phyloP scores from a whole-genome alignment of 2,797 vertebrate genomes.

The Allobates femoralis region DNA sequence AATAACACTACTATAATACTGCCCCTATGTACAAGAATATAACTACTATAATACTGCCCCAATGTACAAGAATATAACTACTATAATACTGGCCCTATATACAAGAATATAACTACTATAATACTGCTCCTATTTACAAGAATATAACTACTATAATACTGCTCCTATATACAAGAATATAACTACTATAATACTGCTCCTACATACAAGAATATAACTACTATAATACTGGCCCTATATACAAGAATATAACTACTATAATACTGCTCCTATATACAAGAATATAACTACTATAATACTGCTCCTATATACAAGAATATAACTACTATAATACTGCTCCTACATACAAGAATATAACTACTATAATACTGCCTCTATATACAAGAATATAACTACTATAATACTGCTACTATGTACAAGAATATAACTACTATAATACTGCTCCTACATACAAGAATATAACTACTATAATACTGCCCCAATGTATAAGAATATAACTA shows the following conservation, averaged over 20 bases:
- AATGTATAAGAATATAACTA: slow-evolving; percentile 4
- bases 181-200: too few relatives aligned
- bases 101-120: too few relatives aligned
- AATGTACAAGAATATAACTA: too few relatives aligned
- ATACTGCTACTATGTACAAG: background rate
- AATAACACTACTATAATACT: too few relatives aligned
- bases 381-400: slow-evolving; percentile 20
- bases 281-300: slow-evolving; percentile 7
- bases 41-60: too few relatives aligned
- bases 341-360: slow-evolving; percentile 14
- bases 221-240: too few relatives aligned
- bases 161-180: too few relatives aligned
- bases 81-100: too few relatives aligned
- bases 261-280: background rate
- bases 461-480: slow-evolving; percentile 11
- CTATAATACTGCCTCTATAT: background rate
- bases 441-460: background rate
- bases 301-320: background rate
- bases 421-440: slow-evolving; percentile 15
- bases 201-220: too few relatives aligned
- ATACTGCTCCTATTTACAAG: background rate
- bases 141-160: background rate
- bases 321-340: too few relatives aligned
- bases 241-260: background rate
- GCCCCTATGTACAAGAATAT: too few relatives aligned